phyloP scores from a whole-genome alignment of 2,113 vertebrate genomes.

The Cryptotis parvus region DNA sequence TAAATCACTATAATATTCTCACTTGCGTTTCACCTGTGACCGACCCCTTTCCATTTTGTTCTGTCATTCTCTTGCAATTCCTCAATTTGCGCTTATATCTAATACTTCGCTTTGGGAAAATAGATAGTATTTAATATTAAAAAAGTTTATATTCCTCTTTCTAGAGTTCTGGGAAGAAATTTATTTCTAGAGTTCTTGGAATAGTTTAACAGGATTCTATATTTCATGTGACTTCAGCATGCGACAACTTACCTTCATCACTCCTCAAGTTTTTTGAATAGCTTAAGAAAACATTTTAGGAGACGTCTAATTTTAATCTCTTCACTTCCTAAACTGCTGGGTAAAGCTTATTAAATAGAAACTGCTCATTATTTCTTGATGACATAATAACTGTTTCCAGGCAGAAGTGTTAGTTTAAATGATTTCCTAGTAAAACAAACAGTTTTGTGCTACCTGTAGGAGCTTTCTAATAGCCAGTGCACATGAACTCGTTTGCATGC shows the following conservation, averaged over 20 bases:
- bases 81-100: not conserved
- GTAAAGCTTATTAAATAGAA: not conserved
- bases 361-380: not conserved
- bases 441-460: slow-evolving; percentile 41
- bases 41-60: not conserved
- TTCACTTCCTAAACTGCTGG: slow-evolving; percentile 1
- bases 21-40: not conserved
- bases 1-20: slow-evolving; percentile 6
- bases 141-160: not conserved
- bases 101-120: slow-evolving; percentile 47
- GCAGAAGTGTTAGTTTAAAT: not conserved
- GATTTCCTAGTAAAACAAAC: slow-evolving; percentile 21
- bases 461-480: not conserved
- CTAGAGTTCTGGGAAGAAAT: too few species aligned
- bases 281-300: not conserved
- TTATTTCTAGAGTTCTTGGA: not conserved
- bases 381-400: not conserved
- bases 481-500: not conserved
- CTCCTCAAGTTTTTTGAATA: not conserved
- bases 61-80: not conserved
- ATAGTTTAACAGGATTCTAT: not conserved
- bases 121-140: slow-evolving; percentile 4
- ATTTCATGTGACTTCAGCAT: not conserved
- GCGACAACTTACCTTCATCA: not conserved
- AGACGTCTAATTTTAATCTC: slow-evolving; percentile 34